Evolutionary conservation across 2,797 vertebrate species (phyloP).

Genomic region (Manis javanica): DNA sequence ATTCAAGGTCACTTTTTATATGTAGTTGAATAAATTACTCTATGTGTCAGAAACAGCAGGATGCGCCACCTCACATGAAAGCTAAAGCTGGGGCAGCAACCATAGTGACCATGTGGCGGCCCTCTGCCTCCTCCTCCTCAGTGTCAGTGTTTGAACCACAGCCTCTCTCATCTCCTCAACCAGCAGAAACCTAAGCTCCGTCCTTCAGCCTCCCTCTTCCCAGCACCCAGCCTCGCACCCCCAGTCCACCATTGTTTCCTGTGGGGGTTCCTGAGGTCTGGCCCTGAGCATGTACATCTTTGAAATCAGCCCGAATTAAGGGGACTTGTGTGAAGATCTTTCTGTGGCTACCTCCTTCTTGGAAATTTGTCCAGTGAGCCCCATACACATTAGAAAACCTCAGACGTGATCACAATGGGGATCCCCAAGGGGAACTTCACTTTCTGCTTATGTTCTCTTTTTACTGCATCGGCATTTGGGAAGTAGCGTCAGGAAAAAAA

Average conservation of each 20-base stretch:
- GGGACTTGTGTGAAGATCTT: not conserved
- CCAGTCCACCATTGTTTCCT: not conserved
- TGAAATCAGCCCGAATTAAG: not conserved
- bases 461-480: not conserved
- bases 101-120: not conserved
- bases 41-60: not conserved
- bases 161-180: not conserved
- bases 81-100: not conserved
- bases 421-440: not conserved
- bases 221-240: no score
- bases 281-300: accelerated
- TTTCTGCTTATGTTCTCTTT: not conserved
- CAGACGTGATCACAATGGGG: no score
- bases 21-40: not conserved
- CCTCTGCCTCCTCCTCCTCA: accelerated
- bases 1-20: not conserved
- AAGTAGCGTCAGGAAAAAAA: not conserved
- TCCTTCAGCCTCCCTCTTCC: not conserved
- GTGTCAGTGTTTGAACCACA: not conserved
- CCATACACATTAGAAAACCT: no score
- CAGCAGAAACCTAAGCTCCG: not conserved
- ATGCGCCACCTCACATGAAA: not conserved
- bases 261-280: not conserved
- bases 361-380: not conserved
- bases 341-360: not conserved